These are phyloP conservation scores for Magallana ariakensis DNA, from an alignment of 1,140 invertebrate species.

Conservation along the genomic window DNA sequence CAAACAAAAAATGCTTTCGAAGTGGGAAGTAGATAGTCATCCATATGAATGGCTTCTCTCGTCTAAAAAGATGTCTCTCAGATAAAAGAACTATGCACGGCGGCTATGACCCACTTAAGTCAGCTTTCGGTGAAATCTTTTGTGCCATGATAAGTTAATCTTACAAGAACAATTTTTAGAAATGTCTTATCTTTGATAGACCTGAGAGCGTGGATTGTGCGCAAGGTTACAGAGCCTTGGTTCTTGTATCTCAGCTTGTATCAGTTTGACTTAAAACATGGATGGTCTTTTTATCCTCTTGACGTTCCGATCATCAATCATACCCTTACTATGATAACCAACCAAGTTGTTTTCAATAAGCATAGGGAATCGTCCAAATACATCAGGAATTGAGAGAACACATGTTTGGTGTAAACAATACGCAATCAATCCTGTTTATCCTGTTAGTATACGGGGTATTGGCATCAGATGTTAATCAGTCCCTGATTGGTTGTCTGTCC, in stretches of 20 bases:
- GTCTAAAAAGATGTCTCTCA: not conserved
- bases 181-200: not conserved
- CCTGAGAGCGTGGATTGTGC: not conserved
- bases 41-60: not conserved
- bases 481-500: not conserved
- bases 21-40: not conserved
- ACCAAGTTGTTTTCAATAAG: not conserved
- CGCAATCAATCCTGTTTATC: not conserved
- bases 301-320: not conserved
- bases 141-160: conserved; percentile 16
- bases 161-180: not conserved
- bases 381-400: not conserved
- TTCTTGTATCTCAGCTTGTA: not conserved
- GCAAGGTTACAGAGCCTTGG: not conserved
- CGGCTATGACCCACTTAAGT: not conserved
- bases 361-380: not conserved
- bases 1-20: not conserved
- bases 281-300: not conserved
- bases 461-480: not conserved
- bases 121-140: not conserved
- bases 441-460: not conserved
- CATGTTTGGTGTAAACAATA: conserved; percentile 26
- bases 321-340: not conserved
- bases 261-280: conserved; percentile 27
- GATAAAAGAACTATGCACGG: not conserved